phyloP scores from a whole-genome alignment of 2,888 invertebrate species.

The Dascillus cervinus region DNA sequence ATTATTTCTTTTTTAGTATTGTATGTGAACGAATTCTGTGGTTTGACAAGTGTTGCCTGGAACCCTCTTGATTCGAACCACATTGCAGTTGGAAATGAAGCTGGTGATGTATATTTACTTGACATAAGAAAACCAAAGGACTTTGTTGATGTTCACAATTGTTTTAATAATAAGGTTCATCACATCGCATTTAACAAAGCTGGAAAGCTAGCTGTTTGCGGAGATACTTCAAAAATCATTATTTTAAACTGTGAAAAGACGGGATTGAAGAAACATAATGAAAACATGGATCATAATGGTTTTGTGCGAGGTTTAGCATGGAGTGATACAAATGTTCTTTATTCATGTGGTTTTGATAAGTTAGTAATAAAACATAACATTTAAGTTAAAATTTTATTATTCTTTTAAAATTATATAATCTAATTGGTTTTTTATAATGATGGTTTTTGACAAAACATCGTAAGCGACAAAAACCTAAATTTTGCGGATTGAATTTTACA shows the following conservation, averaged over 20 bases:
- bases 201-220: constrained; percentile 44
- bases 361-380: constrained; percentile 38
- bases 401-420: too few relatives aligned
- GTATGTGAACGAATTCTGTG: constrained; percentile 37
- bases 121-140: constrained; percentile 44
- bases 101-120: constrained; percentile 45
- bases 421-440: too few relatives aligned
- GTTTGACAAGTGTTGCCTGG: constrained; percentile 42
- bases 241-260: constrained; percentile 38
- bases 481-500: too few relatives aligned
- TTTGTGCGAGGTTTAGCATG: constrained; percentile 52
- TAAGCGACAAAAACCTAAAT: too few relatives aligned
- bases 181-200: constrained; percentile 38
- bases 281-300: constrained; percentile 43
- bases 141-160: constrained; percentile 31
- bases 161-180: constrained; percentile 36
- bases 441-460: too few relatives aligned
- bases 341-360: constrained; percentile 54
- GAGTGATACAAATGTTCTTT: constrained; percentile 44
- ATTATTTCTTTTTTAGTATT: constrained; percentile 33
- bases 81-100: constrained; percentile 45
- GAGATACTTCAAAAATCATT: constrained; percentile 41
- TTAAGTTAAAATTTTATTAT: constrained; percentile 7
- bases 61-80: constrained; percentile 39
- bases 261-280: constrained; percentile 36